phyloP scores from a whole-genome alignment of 2,113 vertebrate genomes.

The Dascyllus trimaculatus region DNA sequence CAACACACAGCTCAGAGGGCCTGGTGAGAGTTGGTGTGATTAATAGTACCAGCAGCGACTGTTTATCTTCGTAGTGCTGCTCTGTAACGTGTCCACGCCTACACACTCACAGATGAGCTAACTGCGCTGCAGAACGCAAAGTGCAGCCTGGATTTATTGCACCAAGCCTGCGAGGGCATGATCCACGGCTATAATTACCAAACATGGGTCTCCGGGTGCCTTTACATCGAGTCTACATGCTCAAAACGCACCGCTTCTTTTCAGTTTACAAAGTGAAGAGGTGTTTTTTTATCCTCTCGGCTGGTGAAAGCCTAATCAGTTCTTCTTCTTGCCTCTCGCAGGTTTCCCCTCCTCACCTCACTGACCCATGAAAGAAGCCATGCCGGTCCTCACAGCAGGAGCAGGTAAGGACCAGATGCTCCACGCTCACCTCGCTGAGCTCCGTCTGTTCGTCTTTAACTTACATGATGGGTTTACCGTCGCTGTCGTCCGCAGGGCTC shows the following conservation, averaged over 20 bases:
- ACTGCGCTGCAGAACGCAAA: slow-evolving; percentile 26
- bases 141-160: slow-evolving; percentile 33
- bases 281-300: background rate
- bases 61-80: slow-evolving; percentile 44
- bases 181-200: slow-evolving; percentile 30
- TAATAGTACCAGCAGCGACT: slow-evolving; percentile 47
- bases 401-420: slow-evolving; percentile 84
- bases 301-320: background rate
- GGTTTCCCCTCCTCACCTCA: slow-evolving; percentile 60
- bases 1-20: slow-evolving; percentile 18
- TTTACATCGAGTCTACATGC: background rate
- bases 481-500: slow-evolving; percentile 82
- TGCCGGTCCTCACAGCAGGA: slow-evolving; percentile 94
- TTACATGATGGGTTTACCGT: background rate
- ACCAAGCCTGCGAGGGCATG: slow-evolving; percentile 15
- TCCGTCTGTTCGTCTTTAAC: slow-evolving; percentile 50
- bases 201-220: slow-evolving; percentile 23
- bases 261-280: background rate
- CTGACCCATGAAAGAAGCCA: slow-evolving; percentile 87
- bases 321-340: slow-evolving; percentile 9
- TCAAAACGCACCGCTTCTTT: slow-evolving; percentile 11
- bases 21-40: slow-evolving; percentile 46
- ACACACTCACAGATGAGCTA: slow-evolving; percentile 33
- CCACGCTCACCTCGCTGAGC: background rate
- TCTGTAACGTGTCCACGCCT: slow-evolving; percentile 36